Evolutionary conservation across 2,797 vertebrate species (phyloP), one percentile per base, ranked within the genome.

Genomic region (Poeciliopsis turneri): DNA sequence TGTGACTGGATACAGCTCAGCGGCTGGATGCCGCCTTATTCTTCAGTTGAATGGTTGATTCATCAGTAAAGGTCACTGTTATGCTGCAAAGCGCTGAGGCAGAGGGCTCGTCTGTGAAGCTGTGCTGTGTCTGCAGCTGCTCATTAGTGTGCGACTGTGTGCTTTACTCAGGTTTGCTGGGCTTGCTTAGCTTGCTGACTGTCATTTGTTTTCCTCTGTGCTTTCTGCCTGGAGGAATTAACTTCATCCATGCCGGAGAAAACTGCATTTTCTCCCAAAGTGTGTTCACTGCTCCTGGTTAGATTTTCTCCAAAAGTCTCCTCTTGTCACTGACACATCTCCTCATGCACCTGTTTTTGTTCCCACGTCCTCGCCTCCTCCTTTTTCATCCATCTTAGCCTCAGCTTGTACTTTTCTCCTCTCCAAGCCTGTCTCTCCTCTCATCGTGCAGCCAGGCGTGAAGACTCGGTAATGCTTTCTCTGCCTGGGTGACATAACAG

Each of bases 391-490:
- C 77, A 28, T 86, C 83, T 87, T 89, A 89, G 68, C 68, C 68
- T 86, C 82, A 79, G 77, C 85, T 75, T 87, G 74, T 82, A 84
- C 83, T 88, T 69, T 78, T 80, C 78, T 88, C 82, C 78, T 89
- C 74, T 76, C 78, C 41, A 80, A 86, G 86, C 77, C 82, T 88
- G 82, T 86, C 86, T 91, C 88, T 90, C 80, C 82, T 90, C 18
- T 84, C 92, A 90, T 88, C 51, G 78, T 92, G 90, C 94, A 94
- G 86, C 87, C 93, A 92, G 89, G 94, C 95, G 88, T 95, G 82
- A 96, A 94, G 91, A 90, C 93, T 88, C 92, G 87, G 90, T 94
- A 94, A 95, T 95, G 95, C 94, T 94, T 94, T 93, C 94, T 94
- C 92, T 94, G 89, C 94, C 93, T 91, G 88, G 93, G 90, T 94